Percentiles rank a stretch among this genome's conserved stretches.
Evolutionary conservation across 2,888 invertebrate species (phyloP).

Genomic region (Branchipolynoe longqiensis): DNA sequence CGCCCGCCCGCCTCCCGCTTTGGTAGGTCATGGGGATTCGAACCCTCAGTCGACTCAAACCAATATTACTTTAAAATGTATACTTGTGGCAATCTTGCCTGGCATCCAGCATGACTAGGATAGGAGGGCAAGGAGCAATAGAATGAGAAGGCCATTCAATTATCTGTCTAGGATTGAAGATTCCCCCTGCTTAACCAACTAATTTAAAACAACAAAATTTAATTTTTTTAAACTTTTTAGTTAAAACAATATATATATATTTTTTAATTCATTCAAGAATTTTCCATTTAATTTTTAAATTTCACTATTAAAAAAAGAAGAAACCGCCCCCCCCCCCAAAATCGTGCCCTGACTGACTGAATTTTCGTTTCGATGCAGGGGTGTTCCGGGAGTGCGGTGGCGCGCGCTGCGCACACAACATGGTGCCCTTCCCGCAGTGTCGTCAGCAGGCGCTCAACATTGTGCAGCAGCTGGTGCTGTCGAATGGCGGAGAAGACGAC

Average conservation of each 20-base stretch:
- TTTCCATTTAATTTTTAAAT: not conserved
- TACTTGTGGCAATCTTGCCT: too few relatives aligned
- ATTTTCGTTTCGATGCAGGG: slow-evolving; percentile 77
- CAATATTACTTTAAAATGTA: too few relatives aligned
- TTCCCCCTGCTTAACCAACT: too few relatives aligned
- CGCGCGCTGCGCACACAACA: slow-evolving; percentile 93
- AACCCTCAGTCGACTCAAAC: too few relatives aligned
- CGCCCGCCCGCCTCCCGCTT: too few relatives aligned
- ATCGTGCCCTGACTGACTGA: not conserved
- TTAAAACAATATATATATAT: not conserved
- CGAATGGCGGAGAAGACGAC: slow-evolving; percentile 96
- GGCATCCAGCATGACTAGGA: too few relatives aligned
- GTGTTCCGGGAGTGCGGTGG: slow-evolving; percentile 94
- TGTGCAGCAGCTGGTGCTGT: slow-evolving; percentile 83
- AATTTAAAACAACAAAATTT: not conserved
- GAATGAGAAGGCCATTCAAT: too few relatives aligned
- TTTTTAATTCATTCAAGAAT: not conserved
- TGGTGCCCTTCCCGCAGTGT: slow-evolving; percentile 85
- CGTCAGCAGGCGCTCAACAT: slow-evolving; percentile 89
- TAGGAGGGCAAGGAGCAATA: too few relatives aligned
- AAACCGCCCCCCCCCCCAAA: too few relatives aligned
- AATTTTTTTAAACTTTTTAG: not conserved
- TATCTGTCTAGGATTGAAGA: too few relatives aligned
- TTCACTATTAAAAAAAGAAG: too few relatives aligned
- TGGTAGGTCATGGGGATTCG: too few relatives aligned